Percentiles rank a stretch among this genome's conserved stretches.
Evolutionary conservation across 2,113 vertebrate genomes (phyloP).

Genomic region (Podarcis raffonei): DNA sequence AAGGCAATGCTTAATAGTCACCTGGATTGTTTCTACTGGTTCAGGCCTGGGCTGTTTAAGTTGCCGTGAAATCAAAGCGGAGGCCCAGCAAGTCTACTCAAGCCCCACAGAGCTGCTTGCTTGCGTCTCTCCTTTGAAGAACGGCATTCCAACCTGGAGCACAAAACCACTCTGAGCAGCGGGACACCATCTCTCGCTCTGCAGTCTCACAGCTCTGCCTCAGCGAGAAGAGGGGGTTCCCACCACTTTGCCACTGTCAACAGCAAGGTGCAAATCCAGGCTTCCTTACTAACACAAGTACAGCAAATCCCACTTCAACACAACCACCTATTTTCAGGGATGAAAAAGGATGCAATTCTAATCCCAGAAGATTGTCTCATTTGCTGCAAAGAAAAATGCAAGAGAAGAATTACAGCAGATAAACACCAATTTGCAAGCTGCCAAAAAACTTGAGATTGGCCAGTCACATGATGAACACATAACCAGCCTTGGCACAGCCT

Average conservation of each 20-base stretch:
- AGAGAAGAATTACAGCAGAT: neutral
- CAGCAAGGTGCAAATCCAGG: neutral
- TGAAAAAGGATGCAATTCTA: accelerated
- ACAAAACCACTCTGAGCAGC: neutral
- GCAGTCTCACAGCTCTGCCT: neutral
- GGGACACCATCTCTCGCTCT: neutral
- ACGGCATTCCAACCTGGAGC: neutral
- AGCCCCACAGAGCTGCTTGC: neutral
- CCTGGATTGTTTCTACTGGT: neutral
- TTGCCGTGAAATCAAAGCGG: neutral
- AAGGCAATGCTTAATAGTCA: neutral
- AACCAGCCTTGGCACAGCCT: neutral
- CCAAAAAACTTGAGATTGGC: neutral
- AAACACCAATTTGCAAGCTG: neutral
- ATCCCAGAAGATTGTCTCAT: accelerated
- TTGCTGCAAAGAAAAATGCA: neutral
- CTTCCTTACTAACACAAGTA: neutral
- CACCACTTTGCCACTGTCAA: accelerated
- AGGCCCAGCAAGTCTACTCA: neutral
- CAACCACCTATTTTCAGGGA: neutral
- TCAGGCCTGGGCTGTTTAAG: neutral
- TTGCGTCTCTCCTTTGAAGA: neutral
- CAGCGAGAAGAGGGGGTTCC: neutral
- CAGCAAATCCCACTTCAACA: neutral
- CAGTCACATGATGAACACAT: neutral